phyloP scores from a whole-genome alignment of 2,888 invertebrate species.

The Tuberolachnus salignus region DNA sequence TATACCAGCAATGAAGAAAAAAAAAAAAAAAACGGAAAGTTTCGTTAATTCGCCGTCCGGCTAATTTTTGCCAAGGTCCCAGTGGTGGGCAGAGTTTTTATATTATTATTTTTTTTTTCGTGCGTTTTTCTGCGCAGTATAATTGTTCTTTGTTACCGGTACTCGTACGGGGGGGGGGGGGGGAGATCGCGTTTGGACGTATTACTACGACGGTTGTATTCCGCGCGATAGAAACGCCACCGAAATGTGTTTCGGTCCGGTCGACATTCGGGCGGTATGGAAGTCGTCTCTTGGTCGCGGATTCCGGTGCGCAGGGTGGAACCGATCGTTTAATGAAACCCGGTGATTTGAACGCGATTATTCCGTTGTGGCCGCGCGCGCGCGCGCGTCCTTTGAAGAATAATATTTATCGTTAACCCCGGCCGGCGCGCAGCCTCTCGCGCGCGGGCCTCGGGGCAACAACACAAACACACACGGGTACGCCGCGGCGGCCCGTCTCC shows the following conservation, averaged over 20 bases:
- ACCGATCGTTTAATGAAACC: too few species aligned
- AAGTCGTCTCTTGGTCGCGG: too few species aligned
- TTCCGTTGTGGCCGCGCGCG: neutral
- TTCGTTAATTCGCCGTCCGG: neutral
- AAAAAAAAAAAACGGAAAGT: conserved; percentile 7
- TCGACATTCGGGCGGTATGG: too few species aligned
- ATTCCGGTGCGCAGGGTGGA: too few species aligned
- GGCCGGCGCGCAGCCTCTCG: conserved; percentile 11
- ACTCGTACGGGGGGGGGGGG: too few species aligned
- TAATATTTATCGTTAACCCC: neutral
- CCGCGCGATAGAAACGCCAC: too few species aligned
- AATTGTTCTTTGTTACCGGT: neutral
- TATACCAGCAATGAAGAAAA: neutral
- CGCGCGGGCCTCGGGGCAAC: conserved; percentile 36
- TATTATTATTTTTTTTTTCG: too few species aligned
- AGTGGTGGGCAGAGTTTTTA: too few species aligned
- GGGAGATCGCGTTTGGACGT: too few species aligned
- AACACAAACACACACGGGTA: neutral
- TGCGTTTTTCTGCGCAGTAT: neutral
- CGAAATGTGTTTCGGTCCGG: too few species aligned
- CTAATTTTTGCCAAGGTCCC: neutral
- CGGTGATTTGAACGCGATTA: neutral
- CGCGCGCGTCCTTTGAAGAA: neutral
- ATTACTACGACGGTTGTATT: too few species aligned
- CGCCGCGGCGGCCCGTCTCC: neutral